These are phyloP conservation scores for Drosophila melanosoma DNA, from an alignment of 2,888 invertebrate genomes.

Conservation along the genomic window DNA sequence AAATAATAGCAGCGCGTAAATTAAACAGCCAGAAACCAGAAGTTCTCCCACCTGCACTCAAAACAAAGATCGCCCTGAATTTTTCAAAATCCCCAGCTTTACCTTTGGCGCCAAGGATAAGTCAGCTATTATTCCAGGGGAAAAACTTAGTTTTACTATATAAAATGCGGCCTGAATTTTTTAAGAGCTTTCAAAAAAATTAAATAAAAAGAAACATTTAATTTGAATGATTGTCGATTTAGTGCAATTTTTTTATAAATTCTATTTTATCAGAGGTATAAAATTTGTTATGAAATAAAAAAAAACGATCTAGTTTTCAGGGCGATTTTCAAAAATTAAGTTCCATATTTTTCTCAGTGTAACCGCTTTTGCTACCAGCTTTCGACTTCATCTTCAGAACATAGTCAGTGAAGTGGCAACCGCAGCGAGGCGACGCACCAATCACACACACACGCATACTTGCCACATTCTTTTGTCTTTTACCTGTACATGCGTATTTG, in stretches of 20 bases:
- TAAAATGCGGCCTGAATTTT: no score
- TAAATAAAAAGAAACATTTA: no score
- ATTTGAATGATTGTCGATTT: no score
- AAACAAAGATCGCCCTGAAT: neutral
- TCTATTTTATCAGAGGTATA: accelerated
- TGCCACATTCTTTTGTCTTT: slow-evolving; percentile 57
- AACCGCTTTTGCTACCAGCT: neutral
- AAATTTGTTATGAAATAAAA: accelerated
- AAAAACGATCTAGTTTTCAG: neutral
- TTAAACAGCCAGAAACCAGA: slow-evolving; percentile 67
- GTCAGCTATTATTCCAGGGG: neutral
- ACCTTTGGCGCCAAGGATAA: neutral
- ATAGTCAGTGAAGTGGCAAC: slow-evolving; percentile 66
- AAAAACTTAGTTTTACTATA: no score
- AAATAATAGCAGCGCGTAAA: slow-evolving; percentile 82
- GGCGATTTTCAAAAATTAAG: accelerated
- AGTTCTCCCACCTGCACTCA: neutral
- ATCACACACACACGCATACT: slow-evolving; percentile 16
- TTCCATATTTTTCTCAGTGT: neutral
- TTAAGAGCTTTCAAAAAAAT: no score
- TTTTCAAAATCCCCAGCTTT: neutral
- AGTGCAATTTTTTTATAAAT: neutral
- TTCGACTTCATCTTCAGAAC: neutral
- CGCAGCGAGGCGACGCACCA: slow-evolving; percentile 35
- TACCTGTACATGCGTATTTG: neutral